Base-by-base conservation (phyloP, 2,888 invertebrate genomes). In the Asteroscopus sphinx region DNA sequence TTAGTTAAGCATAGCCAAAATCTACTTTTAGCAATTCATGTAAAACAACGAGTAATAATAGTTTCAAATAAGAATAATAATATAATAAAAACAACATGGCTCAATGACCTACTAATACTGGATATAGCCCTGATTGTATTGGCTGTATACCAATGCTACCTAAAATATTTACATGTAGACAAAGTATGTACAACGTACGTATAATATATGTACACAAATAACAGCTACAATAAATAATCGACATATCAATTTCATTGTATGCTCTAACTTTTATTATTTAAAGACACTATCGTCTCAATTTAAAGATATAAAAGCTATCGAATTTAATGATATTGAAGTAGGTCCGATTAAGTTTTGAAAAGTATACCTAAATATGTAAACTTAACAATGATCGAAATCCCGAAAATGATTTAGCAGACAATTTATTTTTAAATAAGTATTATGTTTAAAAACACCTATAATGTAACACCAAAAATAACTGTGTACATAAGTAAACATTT, bases 161-260 rank as follows among this genome's bases (percentile, higher is more conserved):
- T 87, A 83, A 73, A 82, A 76, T 91, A 91, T 91, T 88, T 92
- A 91, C 91, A 91, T 79, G 70, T 81, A 85, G 77, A 82, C 70
- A 80, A 85, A 86, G 72, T 92, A 91, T 93, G 83, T 91, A 92
- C 91, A 92, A 85, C 77, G 79, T 88, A 87, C 83, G 78, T 88
- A 87, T 91, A 91, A 77, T 88, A 87, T 91, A 91, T 92, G 86
- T 91, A 91, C 88, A 91, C 79, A 81, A 86, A 83, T 84, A 88
- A 80, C 71, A 84, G 85, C 88, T 91, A 91, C 90, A 92, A 92
- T 92, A 92, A 93, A 92, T 93, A 93, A 89, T 82, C 87, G 85
- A 92, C 92, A 91, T 89, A 81, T 89, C 90, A 92, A 92, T 93
- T 92, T 89, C 70, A 92, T 93, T 92, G 91, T 90, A 92, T 86